Evolutionary conservation across 2,113 vertebrate genomes (phyloP).

Genomic region (Ochotona princeps): DNA sequence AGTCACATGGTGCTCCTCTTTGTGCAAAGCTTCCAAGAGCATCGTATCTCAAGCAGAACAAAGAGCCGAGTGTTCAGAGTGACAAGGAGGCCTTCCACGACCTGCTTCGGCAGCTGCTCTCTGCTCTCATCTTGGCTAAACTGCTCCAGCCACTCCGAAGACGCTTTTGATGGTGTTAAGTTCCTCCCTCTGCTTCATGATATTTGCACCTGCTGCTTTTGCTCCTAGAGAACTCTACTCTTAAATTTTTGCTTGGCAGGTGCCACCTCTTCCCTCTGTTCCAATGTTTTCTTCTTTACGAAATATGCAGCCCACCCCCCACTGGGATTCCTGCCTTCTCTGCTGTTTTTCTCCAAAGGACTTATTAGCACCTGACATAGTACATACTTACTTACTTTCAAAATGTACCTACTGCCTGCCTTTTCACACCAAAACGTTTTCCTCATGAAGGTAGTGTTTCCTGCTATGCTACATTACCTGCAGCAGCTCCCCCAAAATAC

Average conservation of each 20-base stretch:
- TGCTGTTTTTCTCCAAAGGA: slow-evolving; percentile 10
- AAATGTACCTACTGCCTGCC: not conserved
- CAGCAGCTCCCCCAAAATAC: not conserved
- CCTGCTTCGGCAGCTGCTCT: not conserved
- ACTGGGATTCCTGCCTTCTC: not conserved
- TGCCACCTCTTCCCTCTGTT: not conserved
- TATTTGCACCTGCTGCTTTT: not conserved
- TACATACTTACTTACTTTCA: not conserved
- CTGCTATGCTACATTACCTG: not conserved
- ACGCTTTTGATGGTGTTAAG: not conserved
- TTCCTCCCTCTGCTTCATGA: not conserved
- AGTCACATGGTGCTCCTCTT: not conserved
- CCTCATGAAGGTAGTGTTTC: not conserved
- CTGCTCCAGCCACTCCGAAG: not conserved
- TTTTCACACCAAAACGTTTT: not conserved
- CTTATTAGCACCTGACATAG: not conserved
- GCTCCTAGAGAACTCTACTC: not conserved
- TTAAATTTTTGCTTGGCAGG: not conserved
- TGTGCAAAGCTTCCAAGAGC: not conserved
- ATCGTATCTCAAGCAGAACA: not conserved
- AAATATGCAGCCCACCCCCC: not conserved
- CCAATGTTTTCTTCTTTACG: not conserved
- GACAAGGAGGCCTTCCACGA: not conserved
- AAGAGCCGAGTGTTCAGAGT: not conserved
- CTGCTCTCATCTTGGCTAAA: not conserved